These are phyloP conservation scores for Siphamia tubifer DNA, from an alignment of 2,113 vertebrate species.

Conservation along the genomic window DNA sequence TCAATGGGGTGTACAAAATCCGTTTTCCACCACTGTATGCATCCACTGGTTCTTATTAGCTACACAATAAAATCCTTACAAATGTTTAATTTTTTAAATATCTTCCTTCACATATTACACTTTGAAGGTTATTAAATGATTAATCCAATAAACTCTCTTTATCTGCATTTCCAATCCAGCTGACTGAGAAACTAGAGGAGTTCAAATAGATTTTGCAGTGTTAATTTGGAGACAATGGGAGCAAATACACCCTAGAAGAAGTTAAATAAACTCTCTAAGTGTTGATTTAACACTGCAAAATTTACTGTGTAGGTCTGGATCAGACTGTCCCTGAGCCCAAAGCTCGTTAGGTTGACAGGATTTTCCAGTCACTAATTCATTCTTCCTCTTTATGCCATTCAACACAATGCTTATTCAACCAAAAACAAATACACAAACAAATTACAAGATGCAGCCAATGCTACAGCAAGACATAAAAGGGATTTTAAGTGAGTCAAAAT, in stretches of 20 bases:
- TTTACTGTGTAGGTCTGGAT: conserved; percentile 41
- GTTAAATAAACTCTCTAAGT: too few relatives aligned
- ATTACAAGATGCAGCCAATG: conserved; percentile 17
- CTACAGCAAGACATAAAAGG: conserved; percentile 32
- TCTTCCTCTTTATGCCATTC: conserved; percentile 14
- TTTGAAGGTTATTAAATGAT: conserved; percentile 6
- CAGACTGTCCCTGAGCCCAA: conserved; percentile 20
- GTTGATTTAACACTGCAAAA: too few relatives aligned
- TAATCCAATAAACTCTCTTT: conserved; percentile 23
- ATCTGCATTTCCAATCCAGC: conserved; percentile 2
- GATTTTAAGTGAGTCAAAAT: conserved; percentile 22
- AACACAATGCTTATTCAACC: conserved; percentile 32
- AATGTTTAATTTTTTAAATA: too few relatives aligned
- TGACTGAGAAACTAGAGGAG: conserved; percentile 33
- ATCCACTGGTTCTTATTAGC: background rate
- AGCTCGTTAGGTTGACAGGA: conserved; percentile 46
- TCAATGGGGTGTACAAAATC: too few relatives aligned
- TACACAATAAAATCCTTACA: too few relatives aligned
- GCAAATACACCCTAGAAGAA: too few relatives aligned
- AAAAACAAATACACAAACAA: conserved; percentile 51
- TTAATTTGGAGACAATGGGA: too few relatives aligned
- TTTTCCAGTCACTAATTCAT: conserved; percentile 47
- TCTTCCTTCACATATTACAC: background rate
- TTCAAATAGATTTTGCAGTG: too few relatives aligned
- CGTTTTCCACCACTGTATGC: too few relatives aligned